Evolutionary conservation across 2,797 vertebrate genomes (phyloP).

Genomic region (Orestias chungarensis): DNA sequence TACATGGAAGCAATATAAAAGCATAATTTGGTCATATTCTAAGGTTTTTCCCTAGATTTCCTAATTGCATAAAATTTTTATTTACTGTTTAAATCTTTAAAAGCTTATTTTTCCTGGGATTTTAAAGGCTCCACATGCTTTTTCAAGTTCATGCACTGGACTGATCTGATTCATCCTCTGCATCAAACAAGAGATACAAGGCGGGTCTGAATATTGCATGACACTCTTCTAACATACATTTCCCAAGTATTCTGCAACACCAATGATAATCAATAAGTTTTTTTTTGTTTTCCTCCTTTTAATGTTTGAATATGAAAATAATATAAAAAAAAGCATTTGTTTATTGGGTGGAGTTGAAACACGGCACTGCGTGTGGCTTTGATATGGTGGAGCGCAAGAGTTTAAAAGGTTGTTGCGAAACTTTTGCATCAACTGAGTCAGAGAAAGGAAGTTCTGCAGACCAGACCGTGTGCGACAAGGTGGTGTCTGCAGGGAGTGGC

Average conservation of each 20-base stretch:
- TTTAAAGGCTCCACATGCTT: not conserved
- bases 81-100: not conserved
- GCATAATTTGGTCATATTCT: too few relatives aligned
- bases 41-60: not conserved
- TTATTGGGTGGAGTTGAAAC: not conserved
- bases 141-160: not conserved
- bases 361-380: not conserved
- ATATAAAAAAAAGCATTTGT: not conserved
- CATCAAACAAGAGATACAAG: not conserved
- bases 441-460: not conserved
- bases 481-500: slow-evolving; percentile 64
- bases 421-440: not conserved
- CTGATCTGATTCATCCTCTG: not conserved
- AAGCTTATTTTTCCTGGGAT: not conserved
- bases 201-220: not conserved
- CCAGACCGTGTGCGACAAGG: slow-evolving; percentile 1
- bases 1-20: not conserved
- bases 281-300: not conserved
- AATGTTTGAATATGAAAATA: not conserved
- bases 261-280: not conserved
- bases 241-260: not conserved
- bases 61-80: not conserved
- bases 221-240: too few relatives aligned
- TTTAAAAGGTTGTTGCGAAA: slow-evolving; percentile 5
- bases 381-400: not conserved